These are phyloP conservation scores for Mythimna loreyi DNA, from an alignment of 2,888 invertebrate species.

Conservation along the genomic window DNA sequence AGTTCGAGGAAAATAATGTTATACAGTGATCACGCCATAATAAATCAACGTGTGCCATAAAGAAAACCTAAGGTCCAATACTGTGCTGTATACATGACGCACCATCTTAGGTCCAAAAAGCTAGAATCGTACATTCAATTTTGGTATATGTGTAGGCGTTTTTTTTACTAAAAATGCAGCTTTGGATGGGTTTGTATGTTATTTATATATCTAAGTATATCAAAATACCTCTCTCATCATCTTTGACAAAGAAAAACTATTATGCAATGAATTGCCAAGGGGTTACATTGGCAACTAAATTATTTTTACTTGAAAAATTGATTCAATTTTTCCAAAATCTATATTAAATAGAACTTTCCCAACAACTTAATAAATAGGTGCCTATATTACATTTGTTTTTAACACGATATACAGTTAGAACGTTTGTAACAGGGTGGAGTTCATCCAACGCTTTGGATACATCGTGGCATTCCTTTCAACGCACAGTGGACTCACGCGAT, in stretches of 20 bases:
- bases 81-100: neutral
- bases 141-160: neutral
- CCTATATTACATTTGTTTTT: no score
- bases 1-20: neutral
- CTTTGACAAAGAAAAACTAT: no score
- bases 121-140: no score
- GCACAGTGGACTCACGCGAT: constrained; percentile 96
- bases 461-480: constrained; percentile 97
- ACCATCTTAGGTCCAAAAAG: neutral
- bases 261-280: neutral
- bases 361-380: no score
- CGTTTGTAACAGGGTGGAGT: constrained; percentile 93
- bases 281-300: neutral
- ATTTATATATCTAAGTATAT: neutral
- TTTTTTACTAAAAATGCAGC: constrained; percentile 26
- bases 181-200: constrained; percentile 49
- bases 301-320: neutral
- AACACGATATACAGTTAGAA: neutral
- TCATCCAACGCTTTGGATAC: constrained; percentile 96
- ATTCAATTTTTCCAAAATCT: neutral
- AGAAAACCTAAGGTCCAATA: no score
- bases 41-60: neutral
- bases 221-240: no score
- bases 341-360: no score
- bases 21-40: neutral